phyloP scores from a whole-genome alignment of 2,888 invertebrate genomes.

The Muscina levida region DNA sequence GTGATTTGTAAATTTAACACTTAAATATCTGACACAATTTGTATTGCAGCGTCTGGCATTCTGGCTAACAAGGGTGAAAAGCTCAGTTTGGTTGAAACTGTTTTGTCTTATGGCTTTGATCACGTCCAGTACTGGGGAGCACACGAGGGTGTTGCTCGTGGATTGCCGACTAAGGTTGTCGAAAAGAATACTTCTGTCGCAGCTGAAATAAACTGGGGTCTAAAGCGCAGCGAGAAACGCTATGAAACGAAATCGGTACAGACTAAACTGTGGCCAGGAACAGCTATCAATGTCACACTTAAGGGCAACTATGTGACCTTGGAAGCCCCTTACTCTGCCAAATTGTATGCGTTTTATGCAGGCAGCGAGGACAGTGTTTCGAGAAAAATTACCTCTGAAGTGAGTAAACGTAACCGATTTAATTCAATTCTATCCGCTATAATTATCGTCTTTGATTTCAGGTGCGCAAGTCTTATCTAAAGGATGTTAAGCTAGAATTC shows the following conservation, averaged over 20 bases:
- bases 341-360: slow-evolving; percentile 83
- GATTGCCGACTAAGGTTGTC: slow-evolving; percentile 76
- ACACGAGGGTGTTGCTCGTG: slow-evolving; percentile 82
- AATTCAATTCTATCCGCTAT: background rate
- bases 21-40: background rate
- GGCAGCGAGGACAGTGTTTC: slow-evolving; percentile 77
- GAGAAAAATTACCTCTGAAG: slow-evolving; percentile 76
- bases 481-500: slow-evolving; percentile 86
- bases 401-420: slow-evolving; percentile 64
- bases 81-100: slow-evolving; percentile 85
- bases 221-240: slow-evolving; percentile 81
- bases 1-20: background rate
- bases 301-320: slow-evolving; percentile 86
- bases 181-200: slow-evolving; percentile 73
- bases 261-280: slow-evolving; percentile 87
- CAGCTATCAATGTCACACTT: slow-evolving; percentile 90
- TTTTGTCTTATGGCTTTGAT: slow-evolving; percentile 86
- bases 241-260: slow-evolving; percentile 82
- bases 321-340: slow-evolving; percentile 88
- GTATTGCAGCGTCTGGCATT: slow-evolving; percentile 73
- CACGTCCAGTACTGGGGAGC: slow-evolving; percentile 90
- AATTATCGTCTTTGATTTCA: slow-evolving; percentile 54
- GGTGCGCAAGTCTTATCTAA: slow-evolving; percentile 83
- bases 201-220: slow-evolving; percentile 87
- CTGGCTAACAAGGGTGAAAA: slow-evolving; percentile 82